Base-by-base conservation (phyloP, 92 coral and sea anemone species). In the Parazoanthus darwini region DNA sequence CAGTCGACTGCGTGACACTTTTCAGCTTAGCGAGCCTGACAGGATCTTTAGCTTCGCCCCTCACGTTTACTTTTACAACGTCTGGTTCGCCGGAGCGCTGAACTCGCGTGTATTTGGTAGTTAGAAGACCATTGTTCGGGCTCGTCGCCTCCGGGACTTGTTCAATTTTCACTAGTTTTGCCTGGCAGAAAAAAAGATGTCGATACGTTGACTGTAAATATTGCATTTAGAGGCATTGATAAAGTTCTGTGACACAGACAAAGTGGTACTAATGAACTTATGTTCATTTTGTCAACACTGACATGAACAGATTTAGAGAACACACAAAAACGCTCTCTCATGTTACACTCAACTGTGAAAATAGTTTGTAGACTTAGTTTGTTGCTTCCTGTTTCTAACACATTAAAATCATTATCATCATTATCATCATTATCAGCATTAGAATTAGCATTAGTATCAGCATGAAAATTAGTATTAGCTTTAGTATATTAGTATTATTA, bases 91-190 rank as follows among this genome's bases (percentile, higher is more conserved):
- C 65, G 38, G 87, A 22, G 37, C 87, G 51, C 67, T 84, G 87
- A 44, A 71, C 42, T 29, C 78, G 65, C 5, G 87, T 84, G 79
- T 46, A 84, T 33, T 84, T 84, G 26, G 87, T 84, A 20, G 87
- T 71, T 36, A 84, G 58, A 26, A 48, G 16, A 84, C 87, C 87
- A 26, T 56, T 26, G 43, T 39, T 71, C 23, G 65, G 13, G 37
- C 48, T 48, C 18, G 79, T 23, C 39, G 74, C 87, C 8, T 71
- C 79, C 15, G 87, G 48, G 16, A 70, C 67, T 50, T 84, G 87
- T 50, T 84, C 79, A 35, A 84, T 84, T 72, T 84, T 84, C 25
- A 84, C 87, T 33, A 84, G n/a, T 56, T 84, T 84, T 35, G 87
- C 33, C 87, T 84, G 35, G 23, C 7, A 71, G 16, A 84, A n/a